phyloP scores from a whole-genome alignment of 2,113 vertebrate genomes.

The Rhinolophus sinicus region DNA sequence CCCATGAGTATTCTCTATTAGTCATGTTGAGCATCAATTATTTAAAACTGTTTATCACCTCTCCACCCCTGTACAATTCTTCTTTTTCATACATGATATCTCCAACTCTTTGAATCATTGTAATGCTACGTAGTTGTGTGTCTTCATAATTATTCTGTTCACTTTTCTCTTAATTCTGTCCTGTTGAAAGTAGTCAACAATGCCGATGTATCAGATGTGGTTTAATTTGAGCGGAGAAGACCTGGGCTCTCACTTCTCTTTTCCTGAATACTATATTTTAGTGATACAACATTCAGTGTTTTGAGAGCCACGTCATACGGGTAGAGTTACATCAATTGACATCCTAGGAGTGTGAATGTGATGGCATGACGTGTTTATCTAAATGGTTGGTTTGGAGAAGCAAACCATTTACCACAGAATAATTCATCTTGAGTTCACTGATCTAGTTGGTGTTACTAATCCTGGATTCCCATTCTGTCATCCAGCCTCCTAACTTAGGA shows the following conservation, averaged over 20 bases:
- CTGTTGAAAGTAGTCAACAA: background rate
- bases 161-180: background rate
- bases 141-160: background rate
- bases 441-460: background rate
- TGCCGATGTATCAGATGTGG: background rate
- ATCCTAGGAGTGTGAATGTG: background rate
- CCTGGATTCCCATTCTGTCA: background rate
- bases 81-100: background rate
- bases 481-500: background rate
- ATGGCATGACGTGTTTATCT: background rate
- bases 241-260: background rate
- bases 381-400: background rate
- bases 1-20: background rate
- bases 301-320: background rate
- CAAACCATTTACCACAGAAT: background rate
- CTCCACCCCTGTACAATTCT: background rate
- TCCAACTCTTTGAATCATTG: background rate
- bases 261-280: background rate
- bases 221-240: background rate
- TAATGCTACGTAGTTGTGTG: background rate
- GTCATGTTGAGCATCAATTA: background rate
- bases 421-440: background rate
- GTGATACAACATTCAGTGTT: background rate
- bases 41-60: background rate
- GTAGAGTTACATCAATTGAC: background rate